Evolutionary conservation across 2,888 invertebrate genomes (phyloP), one percentile per base, ranked within the genome.

Genomic region (Pyrrhia umbra): DNA sequence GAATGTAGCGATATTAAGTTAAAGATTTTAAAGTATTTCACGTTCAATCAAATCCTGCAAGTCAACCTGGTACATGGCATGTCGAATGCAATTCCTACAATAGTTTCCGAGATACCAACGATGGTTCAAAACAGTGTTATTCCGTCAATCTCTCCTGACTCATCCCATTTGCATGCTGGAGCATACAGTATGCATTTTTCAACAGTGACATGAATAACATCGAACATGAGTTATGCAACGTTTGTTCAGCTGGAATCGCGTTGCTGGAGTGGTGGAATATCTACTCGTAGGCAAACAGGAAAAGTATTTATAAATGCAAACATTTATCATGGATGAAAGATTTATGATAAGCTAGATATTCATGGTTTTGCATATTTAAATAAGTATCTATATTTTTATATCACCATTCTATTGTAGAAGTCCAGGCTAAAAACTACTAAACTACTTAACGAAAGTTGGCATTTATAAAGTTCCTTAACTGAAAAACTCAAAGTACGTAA

Each of bases 151-250:
- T 66, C 50, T 39, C 25, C 51, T 18, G 55, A 15, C 16, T 63
- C 46, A 18, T 54, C 45, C 50, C n/a, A 65, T 77, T 68, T 72
- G 62, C 49, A 62, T 68, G 23, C 39, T 21, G 45, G n/a, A 15
- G 43, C 39, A 49, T 62, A 52, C 34, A 16, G 27, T 56, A 72
- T 77, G 65, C 68, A 78, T 77, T 78, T 75, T 77, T 65, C 62
- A 77, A 55, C 61, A 55, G 49, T 25, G 27, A 71, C 68, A 58
- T 65, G 60, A 75, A 63, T 58, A 68, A 64, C 23, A 45, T 47
- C 34, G 37, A 56, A 52, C 45, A 23, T 6, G 43, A 52, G 23
- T 54, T 54, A 43, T 51, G 21, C 43, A 20, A 34, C 20, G 37
- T 60, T 56, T 68, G n/a, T 42, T 60, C 27, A 47, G 34, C 25